Evolutionary conservation across 2,797 vertebrate genomes (phyloP), one percentile per base, ranked within the genome.

Genomic region (Eptatretus atami): DNA sequence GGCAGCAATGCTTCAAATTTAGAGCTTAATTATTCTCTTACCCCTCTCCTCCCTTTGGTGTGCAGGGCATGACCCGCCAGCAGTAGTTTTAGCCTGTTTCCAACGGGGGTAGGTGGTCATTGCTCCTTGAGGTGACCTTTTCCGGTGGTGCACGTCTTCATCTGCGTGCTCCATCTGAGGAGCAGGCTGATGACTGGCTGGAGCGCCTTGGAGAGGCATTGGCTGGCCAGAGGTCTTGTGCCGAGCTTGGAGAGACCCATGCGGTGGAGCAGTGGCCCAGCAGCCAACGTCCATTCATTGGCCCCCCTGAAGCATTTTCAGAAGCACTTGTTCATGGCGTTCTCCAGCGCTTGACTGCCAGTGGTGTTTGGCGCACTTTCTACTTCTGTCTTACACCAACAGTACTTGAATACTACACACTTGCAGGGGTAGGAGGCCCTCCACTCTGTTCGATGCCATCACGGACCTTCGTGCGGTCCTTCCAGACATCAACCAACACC

Each of bases 151-250:
- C 82, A 69, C 77, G 75, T 1, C 73, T 98, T 3, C 74, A 66
- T 65, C 76, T 98, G 2, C 76, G 87, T 1, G 84, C 86, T 0
- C 75, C 83, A 1, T 86, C 79, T 8, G 69, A 3, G 0, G 84
- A 78, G 0, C 87, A 95, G 67, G 92, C 92, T 0, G 85, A 98
- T 70, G 92, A 98, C 78, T 98, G 92, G 92, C 71, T 88, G 69
- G 88, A 95, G 71, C 78, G 86, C 52, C 76, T 98, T 24, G 70
- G 72, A 0, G 92, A 98, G 71, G 88, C 83, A 0, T 73, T 90
- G 63, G 73, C 72, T 12, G 57, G n/a, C 12, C n/a, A n/a, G 57
- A 44, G 31, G 31, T 44, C 31, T n/a, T 44, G 31, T 44, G 31
- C 31, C 31, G 31, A 44, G 31, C 31, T 44, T 44, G 31, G 31